A percentile compares a stretch with the other conserved stretches of the same genome.
These are phyloP conservation scores for Drosophila micromelanica DNA, from an alignment of 1,140 invertebrate species.

Conservation along the genomic window DNA sequence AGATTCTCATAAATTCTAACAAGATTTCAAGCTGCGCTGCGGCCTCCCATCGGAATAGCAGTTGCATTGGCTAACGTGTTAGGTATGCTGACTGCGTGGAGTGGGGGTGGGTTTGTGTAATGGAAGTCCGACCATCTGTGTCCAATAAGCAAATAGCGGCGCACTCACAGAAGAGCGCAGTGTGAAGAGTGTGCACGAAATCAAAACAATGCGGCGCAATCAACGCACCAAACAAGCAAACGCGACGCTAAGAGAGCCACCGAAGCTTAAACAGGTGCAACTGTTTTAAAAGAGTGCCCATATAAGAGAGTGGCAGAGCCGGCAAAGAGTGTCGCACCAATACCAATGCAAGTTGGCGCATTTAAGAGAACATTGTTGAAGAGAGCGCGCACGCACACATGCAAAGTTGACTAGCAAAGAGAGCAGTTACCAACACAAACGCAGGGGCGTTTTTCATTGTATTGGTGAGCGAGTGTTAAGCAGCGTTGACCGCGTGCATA, in stretches of 20 bases:
- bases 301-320: slow-evolving; percentile 19
- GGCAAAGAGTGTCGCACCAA: slow-evolving; percentile 53
- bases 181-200: slow-evolving; percentile 41
- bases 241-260: slow-evolving; percentile 38
- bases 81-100: background rate
- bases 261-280: slow-evolving; percentile 64
- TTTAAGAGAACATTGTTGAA: slow-evolving; percentile 56
- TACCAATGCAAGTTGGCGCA: slow-evolving; percentile 42
- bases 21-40: slow-evolving; percentile 76
- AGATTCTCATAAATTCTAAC: slow-evolving; percentile 82
- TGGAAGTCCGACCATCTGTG: slow-evolving; percentile 37
- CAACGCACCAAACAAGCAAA: slow-evolving; percentile 34
- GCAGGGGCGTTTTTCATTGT: slow-evolving; percentile 24
- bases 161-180: slow-evolving; percentile 19
- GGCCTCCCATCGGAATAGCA: slow-evolving; percentile 32
- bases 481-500: slow-evolving; percentile 1
- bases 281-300: background rate
- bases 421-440: slow-evolving; percentile 15
- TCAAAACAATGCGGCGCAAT: slow-evolving; percentile 54
- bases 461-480: slow-evolving; percentile 47
- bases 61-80: slow-evolving; percentile 25
- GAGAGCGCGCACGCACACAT: slow-evolving; percentile 62
- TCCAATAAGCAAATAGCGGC: slow-evolving; percentile 75
- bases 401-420: slow-evolving; percentile 46
- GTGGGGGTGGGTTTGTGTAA: background rate